Conservation (phyloP, 37 sponge, comb jelly and placozoan genomes). For the Bolinopsis microptera region DNA sequence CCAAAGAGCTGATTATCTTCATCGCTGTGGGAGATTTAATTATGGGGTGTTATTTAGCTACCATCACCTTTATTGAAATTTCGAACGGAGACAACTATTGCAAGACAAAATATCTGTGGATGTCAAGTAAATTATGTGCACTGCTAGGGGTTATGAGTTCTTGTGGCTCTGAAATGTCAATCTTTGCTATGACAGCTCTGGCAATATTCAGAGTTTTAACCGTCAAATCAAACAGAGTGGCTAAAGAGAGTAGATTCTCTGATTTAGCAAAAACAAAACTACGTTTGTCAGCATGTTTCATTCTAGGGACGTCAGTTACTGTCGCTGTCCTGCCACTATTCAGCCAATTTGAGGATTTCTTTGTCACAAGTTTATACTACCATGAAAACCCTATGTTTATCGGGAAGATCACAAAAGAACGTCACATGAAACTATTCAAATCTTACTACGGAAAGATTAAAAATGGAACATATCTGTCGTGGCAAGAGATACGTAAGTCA, state of each 20-base stretch:
- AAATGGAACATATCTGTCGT: background rate
- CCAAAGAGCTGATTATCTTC: background rate
- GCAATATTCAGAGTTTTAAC: background rate
- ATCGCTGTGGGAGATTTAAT: background rate
- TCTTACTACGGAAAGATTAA: too few species aligned
- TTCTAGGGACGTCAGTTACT: background rate
- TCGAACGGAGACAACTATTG: background rate
- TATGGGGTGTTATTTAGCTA: background rate
- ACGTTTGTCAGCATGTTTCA: background rate
- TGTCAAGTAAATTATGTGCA: background rate
- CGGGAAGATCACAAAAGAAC: background rate
- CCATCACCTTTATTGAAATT: background rate
- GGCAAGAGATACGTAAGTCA: background rate
- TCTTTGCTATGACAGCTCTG: constrained; percentile 17
- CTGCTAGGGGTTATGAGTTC: background rate
- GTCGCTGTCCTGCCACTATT: background rate
- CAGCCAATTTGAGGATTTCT: background rate
- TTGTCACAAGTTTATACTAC: background rate
- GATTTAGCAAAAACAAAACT: background rate
- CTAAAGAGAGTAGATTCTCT: background rate
- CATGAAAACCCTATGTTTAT: background rate
- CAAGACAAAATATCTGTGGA: background rate
- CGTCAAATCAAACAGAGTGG: background rate
- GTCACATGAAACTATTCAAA: background rate
- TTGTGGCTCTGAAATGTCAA: background rate